Evolutionary conservation across 1,140 invertebrate species (phyloP).

Genomic region (Atta colombica): DNA sequence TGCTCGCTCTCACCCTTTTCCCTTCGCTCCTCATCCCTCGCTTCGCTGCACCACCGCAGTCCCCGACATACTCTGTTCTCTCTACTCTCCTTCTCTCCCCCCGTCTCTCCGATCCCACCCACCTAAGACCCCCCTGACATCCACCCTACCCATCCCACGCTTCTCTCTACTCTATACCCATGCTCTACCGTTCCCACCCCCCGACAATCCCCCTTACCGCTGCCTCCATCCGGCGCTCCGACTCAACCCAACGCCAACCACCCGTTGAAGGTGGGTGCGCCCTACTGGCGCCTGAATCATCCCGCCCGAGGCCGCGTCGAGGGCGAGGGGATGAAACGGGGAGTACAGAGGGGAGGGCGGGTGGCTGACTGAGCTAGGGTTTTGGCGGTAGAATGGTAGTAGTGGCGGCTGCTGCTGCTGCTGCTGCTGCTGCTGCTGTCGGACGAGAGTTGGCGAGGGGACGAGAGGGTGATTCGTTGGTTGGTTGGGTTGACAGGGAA

Average conservation of each 20-base stretch:
- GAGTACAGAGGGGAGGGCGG: slow-evolving; percentile 67
- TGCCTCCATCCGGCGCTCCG: slow-evolving; percentile 69
- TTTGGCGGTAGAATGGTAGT: slow-evolving; percentile 78
- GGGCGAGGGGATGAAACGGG: slow-evolving; percentile 56
- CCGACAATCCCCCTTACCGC: slow-evolving; percentile 68
- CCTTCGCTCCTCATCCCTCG: slow-evolving; percentile 54
- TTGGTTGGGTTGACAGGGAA: slow-evolving; percentile 75
- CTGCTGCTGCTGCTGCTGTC: slow-evolving; percentile 64
- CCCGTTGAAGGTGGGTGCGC: slow-evolving; percentile 85
- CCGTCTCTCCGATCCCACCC: slow-evolving; percentile 62
- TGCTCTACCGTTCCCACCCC: slow-evolving; percentile 63
- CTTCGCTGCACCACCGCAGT: slow-evolving; percentile 73
- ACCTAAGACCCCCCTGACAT: slow-evolving; percentile 67
- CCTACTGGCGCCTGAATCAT: slow-evolving; percentile 86
- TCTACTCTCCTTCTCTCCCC: slow-evolving; percentile 74
- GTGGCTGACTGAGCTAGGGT: slow-evolving; percentile 82
- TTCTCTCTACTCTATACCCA: slow-evolving; percentile 61
- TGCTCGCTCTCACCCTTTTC: slow-evolving; percentile 51
- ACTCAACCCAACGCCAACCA: slow-evolving; percentile 75
- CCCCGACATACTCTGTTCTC: slow-evolving; percentile 85
- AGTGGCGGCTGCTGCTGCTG: slow-evolving; percentile 68
- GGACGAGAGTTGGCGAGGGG: slow-evolving; percentile 61
- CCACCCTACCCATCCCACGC: slow-evolving; percentile 72
- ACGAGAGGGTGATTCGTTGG: slow-evolving; percentile 76
- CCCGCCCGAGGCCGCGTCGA: slow-evolving; percentile 82